phyloP scores from a whole-genome alignment of 2,797 vertebrate genomes.

The Karalla daura region DNA sequence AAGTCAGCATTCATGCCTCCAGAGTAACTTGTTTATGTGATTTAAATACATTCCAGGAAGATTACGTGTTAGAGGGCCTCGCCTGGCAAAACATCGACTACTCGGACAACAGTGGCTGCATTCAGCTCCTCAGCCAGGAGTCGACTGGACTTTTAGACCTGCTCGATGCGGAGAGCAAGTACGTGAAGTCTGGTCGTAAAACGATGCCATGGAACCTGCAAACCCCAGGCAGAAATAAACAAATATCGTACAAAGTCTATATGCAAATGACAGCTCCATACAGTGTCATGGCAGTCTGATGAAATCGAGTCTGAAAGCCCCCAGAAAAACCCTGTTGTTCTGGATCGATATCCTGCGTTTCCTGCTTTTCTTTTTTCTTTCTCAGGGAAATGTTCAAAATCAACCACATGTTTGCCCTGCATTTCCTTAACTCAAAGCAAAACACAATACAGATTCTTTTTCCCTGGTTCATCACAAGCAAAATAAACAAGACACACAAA shows the following conservation, averaged over 20 bases:
- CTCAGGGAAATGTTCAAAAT: neutral
- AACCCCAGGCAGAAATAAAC: too few relatives aligned
- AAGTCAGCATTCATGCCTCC: neutral
- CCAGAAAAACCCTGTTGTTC: too few relatives aligned
- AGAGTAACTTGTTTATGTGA: neutral
- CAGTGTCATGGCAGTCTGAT: too few relatives aligned
- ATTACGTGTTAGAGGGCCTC: constrained; percentile 92
- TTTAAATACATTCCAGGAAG: constrained; percentile 83
- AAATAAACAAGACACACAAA: too few relatives aligned
- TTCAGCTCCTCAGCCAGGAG: constrained; percentile 91
- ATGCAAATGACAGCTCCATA: neutral
- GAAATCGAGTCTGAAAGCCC: too few relatives aligned
- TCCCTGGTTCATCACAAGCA: too few relatives aligned
- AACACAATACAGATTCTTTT: neutral
- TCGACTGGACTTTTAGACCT: constrained; percentile 91
- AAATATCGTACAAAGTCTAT: neutral
- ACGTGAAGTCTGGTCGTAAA: constrained; percentile 43
- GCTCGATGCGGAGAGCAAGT: constrained; percentile 94
- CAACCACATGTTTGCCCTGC: neutral
- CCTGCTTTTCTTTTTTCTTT: too few relatives aligned
- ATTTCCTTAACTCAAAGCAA: neutral
- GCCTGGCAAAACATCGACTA: constrained; percentile 92
- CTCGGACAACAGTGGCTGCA: constrained; percentile 91
- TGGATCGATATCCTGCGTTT: too few relatives aligned
- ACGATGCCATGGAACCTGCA: neutral